Percentiles rank a stretch among this genome's conserved stretches.
phyloP scores from a whole-genome alignment of 2,797 vertebrate genomes.

The Columba guinea region DNA sequence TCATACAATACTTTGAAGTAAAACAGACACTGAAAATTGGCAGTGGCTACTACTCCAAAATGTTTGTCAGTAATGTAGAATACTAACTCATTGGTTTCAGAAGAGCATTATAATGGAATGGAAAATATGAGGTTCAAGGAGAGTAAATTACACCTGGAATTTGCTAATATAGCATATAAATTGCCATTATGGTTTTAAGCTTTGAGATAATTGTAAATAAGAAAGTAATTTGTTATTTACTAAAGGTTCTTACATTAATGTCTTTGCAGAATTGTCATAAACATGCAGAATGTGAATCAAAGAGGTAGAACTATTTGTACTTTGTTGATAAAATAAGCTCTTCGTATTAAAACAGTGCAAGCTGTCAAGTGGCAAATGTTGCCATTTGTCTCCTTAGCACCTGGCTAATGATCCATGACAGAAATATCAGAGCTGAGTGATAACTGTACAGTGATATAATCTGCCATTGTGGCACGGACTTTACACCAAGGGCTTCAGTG shows the following conservation, averaged over 20 bases:
- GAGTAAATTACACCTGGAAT: neutral
- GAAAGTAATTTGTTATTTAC: neutral
- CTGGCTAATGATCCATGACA: conserved; percentile 57
- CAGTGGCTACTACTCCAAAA: neutral
- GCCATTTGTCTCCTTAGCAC: conserved; percentile 44
- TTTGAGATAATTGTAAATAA: neutral
- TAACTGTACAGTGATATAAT: conserved; percentile 13
- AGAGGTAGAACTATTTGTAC: neutral
- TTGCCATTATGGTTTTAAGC: neutral
- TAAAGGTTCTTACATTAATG: neutral
- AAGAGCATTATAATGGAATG: neutral
- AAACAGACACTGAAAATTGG: neutral
- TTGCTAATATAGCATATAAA: neutral
- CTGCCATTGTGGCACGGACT: neutral
- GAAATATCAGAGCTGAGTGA: conserved; percentile 21
- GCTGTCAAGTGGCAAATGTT: conserved; percentile 45
- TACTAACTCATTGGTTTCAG: neutral
- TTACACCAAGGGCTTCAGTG: conserved; percentile 1
- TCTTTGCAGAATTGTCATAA: neutral
- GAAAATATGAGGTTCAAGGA: neutral
- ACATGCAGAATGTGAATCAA: neutral
- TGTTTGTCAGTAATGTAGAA: neutral
- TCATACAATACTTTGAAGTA: neutral
- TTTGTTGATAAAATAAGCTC: conserved; percentile 43
- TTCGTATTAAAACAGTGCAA: conserved; percentile 30